phyloP scores from a whole-genome alignment of 2,797 vertebrate genomes.

The Smutsia gigantea region DNA sequence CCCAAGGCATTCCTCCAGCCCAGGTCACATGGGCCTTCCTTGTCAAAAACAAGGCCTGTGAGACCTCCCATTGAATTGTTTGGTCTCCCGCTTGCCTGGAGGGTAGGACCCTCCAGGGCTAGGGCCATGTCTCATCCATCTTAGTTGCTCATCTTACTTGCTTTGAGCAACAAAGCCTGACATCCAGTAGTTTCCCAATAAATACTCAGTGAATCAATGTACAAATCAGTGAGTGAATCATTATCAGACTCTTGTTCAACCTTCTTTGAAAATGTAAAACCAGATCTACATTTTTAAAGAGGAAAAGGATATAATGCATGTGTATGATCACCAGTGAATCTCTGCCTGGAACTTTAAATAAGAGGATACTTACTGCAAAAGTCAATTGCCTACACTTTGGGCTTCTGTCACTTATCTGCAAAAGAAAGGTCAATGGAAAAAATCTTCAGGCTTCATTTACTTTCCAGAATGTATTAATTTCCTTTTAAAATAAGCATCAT shows the following conservation, averaged over 20 bases:
- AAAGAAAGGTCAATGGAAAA: constrained; percentile 6
- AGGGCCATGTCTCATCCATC: background rate
- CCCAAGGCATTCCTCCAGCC: background rate
- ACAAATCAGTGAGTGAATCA: background rate
- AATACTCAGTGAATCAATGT: background rate
- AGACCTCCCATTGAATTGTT: background rate
- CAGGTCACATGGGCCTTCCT: background rate
- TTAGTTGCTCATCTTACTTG: background rate
- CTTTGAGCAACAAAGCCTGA: background rate
- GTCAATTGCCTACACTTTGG: background rate
- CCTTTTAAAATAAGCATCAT: constrained; percentile 10
- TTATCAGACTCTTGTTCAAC: background rate
- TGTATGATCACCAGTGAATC: background rate
- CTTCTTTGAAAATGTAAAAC: constrained; percentile 37
- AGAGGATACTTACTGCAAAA: constrained; percentile 30
- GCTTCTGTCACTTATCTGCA: background rate
- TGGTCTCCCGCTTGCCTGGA: background rate
- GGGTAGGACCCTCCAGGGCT: accelerated
- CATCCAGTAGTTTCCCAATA: background rate
- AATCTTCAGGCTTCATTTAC: background rate
- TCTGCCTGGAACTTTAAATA: constrained; percentile 1
- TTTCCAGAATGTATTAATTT: constrained; percentile 17
- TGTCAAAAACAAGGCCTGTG: background rate
- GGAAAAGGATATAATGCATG: background rate
- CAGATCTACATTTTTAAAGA: background rate